Base-by-base conservation (phyloP, 2,888 invertebrate species). In the Parnassius glacialis region DNA sequence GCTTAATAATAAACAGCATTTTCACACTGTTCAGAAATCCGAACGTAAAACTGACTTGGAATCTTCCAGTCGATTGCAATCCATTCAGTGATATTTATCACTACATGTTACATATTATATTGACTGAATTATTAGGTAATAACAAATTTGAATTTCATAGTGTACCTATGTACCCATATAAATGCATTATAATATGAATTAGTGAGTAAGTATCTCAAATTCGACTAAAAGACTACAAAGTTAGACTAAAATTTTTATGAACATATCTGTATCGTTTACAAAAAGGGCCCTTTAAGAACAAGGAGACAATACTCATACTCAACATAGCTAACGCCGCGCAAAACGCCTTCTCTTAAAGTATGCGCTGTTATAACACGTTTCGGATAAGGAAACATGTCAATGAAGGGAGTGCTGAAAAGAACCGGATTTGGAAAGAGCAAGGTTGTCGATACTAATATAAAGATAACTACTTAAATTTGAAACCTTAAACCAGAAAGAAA, bases 171-270 rank as follows among this genome's bases (percentile, higher is more conserved):
- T 48, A 59, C 25, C 47, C 42, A 5, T 79, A 74, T 80, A 85
- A 83, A 78, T 78, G 70, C 66, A 70, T 70, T 77, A 78, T 84
- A 85, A 84, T 86, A 85, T 84, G 75, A 79, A 80, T 84, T 89
- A 89, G 84, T 79, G 70, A 76, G 74, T 90, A 90, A 90, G 89
- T 82, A 88, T 90, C 87, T 88, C 87, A 87, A 86, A 89, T 89
- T 90, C 87, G 88, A 90, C 84, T 79, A 90, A 90, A 90, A 91
- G 90, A 90, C 90, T 91, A 88, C 80, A 83, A 82, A 76, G 84
- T 85, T 88, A 90, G 89, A 88, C 79, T 88, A 83, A 84, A 89
- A 85, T 79, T 84, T 88, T 86, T 86, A 87, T 84, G 82, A 87
- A 91, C 90, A 91, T 91, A 91, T 91, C 90, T 85, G 81, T 83